phyloP scores from a whole-genome alignment of 2,888 invertebrate genomes.

The Brachyopa scutellaris region DNA sequence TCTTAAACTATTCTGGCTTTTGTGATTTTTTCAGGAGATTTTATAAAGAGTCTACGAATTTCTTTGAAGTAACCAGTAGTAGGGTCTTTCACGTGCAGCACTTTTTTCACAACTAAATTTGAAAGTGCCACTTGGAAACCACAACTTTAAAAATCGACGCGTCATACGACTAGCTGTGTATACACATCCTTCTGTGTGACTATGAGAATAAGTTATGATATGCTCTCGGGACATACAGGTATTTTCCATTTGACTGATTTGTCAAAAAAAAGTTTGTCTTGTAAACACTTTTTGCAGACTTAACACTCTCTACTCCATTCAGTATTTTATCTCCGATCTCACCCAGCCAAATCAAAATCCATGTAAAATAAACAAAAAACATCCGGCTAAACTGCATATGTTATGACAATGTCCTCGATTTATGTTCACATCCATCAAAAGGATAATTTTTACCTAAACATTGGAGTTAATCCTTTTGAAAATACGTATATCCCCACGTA shows the following conservation, averaged over 20 bases:
- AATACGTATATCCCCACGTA: conserved; percentile 40
- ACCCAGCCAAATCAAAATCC: neutral
- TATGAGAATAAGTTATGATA: conserved; percentile 36
- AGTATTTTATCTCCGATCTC: neutral
- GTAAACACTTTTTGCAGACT: neutral
- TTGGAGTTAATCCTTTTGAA: conserved; percentile 46
- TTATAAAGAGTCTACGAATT: too few species aligned
- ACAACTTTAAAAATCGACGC: neutral
- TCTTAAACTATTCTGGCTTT: too few species aligned
- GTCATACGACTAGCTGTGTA: neutral
- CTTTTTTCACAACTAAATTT: neutral
- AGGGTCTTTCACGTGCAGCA: too few species aligned
- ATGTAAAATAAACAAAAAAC: conserved; percentile 14
- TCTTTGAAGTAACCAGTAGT: too few species aligned
- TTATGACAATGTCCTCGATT: conserved; percentile 24
- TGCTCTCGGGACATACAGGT: conserved; percentile 32
- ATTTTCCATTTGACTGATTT: conserved; percentile 63
- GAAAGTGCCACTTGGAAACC: conserved; percentile 26
- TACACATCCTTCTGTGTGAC: neutral
- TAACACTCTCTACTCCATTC: neutral
- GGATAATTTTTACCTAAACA: conserved; percentile 42
- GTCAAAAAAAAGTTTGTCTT: conserved; percentile 49
- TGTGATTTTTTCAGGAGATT: too few species aligned
- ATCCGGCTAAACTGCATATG: neutral
- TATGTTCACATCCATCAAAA: conserved; percentile 9